A percentile compares a stretch with the other conserved stretches of the same genome.
phyloP scores from a whole-genome alignment of 64 coral and sea anemone species.

The Actinia tenebrosa region DNA sequence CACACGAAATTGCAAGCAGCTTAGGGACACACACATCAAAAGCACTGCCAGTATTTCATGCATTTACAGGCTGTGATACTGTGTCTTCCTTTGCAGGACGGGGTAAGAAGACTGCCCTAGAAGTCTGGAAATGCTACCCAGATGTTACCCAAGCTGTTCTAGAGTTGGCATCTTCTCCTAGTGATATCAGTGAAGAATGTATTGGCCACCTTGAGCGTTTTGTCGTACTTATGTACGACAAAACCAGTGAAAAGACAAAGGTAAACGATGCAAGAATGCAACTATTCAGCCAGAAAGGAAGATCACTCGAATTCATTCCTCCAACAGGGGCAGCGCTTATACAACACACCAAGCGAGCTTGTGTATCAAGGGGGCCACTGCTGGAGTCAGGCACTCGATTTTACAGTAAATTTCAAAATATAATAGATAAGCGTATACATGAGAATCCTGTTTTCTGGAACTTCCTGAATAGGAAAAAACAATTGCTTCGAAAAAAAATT shows the following conservation, averaged over 20 bases:
- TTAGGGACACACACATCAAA: background rate
- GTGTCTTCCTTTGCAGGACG: slow-evolving; percentile 22
- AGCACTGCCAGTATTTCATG: background rate
- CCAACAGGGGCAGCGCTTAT: slow-evolving; percentile 18
- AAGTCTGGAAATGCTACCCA: slow-evolving; percentile 5
- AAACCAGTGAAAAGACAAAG: slow-evolving; percentile 1
- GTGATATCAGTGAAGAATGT: background rate
- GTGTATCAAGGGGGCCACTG: background rate
- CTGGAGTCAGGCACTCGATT: background rate
- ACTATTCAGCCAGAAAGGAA: slow-evolving; percentile 69
- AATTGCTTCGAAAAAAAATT: too few species aligned
- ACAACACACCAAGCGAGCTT: slow-evolving; percentile 29
- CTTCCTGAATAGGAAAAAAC: too few species aligned
- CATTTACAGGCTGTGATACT: slow-evolving; percentile 16
- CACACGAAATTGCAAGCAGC: background rate
- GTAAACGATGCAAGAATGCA: slow-evolving; percentile 48
- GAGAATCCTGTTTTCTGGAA: too few species aligned
- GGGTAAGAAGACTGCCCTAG: slow-evolving; percentile 12
- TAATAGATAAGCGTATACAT: too few species aligned
- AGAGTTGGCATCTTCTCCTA: background rate
- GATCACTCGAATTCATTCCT: slow-evolving; percentile 29
- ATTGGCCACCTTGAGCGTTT: slow-evolving; percentile 29
- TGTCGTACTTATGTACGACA: slow-evolving; percentile 38
- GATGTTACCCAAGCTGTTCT: slow-evolving; percentile 10
- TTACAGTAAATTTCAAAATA: too few species aligned